A percentile compares a stretch with the other conserved stretches of the same genome.
Evolutionary conservation across 1,140 invertebrate species (phyloP).

Genomic region (Drosophila persimilis): DNA sequence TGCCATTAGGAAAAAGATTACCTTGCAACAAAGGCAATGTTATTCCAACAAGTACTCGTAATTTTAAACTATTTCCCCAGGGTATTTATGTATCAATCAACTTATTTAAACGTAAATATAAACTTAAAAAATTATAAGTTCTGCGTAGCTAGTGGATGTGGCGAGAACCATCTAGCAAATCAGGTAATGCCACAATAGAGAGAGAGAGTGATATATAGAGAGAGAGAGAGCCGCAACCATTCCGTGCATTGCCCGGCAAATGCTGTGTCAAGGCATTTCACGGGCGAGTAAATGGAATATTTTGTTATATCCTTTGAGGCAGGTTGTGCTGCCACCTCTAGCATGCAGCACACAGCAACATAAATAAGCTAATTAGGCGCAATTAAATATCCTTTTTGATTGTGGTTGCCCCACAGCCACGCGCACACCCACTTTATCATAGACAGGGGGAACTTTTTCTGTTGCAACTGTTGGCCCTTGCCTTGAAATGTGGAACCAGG

Average conservation of each 20-base stretch:
- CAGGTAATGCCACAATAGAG: slow-evolving; percentile 22
- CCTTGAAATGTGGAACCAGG: slow-evolving; percentile 38
- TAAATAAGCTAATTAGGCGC: slow-evolving; percentile 80
- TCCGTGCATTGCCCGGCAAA: slow-evolving; percentile 17
- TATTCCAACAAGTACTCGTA: too few species aligned
- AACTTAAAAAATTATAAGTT: too few species aligned
- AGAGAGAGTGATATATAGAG: too few species aligned
- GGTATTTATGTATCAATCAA: not conserved
- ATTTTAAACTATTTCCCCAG: too few species aligned
- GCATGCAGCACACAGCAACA: slow-evolving; percentile 56
- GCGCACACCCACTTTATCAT: slow-evolving; percentile 17
- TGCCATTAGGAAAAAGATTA: not conserved
- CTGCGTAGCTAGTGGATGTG: not conserved
- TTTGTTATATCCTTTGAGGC: slow-evolving; percentile 70
- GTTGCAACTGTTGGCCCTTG: slow-evolving; percentile 65
- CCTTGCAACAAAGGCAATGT: not conserved
- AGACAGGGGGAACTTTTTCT: slow-evolving; percentile 59
- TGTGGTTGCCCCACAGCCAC: slow-evolving; percentile 54
- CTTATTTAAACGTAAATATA: too few species aligned
- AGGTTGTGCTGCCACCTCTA: slow-evolving; percentile 48
- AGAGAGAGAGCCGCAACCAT: not conserved
- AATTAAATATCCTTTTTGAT: slow-evolving; percentile 81
- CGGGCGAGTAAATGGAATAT: slow-evolving; percentile 41
- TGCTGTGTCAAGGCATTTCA: slow-evolving; percentile 17
- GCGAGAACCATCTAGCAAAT: slow-evolving; percentile 24